Percentiles rank a stretch among this genome's conserved stretches.
Conservation (phyloP, 2,888 invertebrate species). For the Pantelozetes paolii region DNA sequence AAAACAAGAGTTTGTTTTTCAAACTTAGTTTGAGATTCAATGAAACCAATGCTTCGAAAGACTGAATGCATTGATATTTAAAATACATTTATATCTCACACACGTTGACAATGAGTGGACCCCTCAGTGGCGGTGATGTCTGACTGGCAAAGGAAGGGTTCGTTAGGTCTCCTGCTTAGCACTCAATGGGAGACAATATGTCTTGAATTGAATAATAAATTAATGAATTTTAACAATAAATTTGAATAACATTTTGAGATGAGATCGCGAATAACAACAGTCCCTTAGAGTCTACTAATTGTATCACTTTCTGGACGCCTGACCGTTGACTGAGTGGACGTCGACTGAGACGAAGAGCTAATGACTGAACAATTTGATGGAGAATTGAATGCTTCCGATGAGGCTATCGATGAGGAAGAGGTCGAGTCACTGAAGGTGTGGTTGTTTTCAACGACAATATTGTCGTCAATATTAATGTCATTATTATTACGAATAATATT, state of each 20-base stretch:
- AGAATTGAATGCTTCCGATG: not conserved
- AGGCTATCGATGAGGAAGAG: not conserved
- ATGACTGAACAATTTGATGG: slow-evolving; percentile 15
- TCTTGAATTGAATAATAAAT: too few relatives aligned
- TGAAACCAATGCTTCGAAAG: not conserved
- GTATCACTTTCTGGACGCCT: not conserved
- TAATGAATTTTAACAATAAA: too few relatives aligned
- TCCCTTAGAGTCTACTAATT: not conserved
- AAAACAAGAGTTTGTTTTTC: too few relatives aligned
- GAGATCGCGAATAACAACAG: too few relatives aligned
- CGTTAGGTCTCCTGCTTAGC: not conserved
- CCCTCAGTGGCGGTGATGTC: not conserved
- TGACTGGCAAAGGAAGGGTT: not conserved
- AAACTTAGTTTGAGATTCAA: not conserved
- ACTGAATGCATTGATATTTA: not conserved
- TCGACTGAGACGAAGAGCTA: slow-evolving; percentile 3
- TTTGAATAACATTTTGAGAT: too few relatives aligned
- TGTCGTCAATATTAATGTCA: not conserved
- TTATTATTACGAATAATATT: not conserved
- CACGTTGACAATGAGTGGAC: not conserved
- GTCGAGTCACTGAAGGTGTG: not conserved
- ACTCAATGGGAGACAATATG: too few relatives aligned
- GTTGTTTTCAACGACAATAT: not conserved
- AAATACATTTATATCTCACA: not conserved
- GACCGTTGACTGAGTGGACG: slow-evolving; percentile 12